phyloP scores from a whole-genome alignment of 2,888 invertebrate species.

The Hirtodrosophila histrioides region DNA sequence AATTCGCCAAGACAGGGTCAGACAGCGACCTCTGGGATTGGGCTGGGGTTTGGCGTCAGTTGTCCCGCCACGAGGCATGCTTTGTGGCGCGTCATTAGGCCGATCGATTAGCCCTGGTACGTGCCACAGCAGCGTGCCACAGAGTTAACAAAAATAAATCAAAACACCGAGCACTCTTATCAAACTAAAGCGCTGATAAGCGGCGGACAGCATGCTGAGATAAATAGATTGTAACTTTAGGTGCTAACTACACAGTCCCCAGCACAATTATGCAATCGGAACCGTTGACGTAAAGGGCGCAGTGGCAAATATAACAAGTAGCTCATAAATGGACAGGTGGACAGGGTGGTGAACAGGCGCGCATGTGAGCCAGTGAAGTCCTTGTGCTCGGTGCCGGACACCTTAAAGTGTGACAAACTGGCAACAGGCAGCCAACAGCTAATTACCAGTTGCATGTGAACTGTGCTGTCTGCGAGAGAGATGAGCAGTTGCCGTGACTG shows the following conservation, averaged over 20 bases:
- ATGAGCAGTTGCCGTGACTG: no score
- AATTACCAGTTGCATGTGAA: conserved; percentile 47
- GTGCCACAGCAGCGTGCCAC: not conserved
- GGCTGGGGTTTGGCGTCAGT: conserved; percentile 28
- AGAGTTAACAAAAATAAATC: conserved; percentile 42
- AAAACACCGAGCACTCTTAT: conserved; percentile 41
- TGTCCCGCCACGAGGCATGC: conserved; percentile 12
- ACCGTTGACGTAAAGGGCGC: conserved; percentile 1
- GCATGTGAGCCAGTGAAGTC: conserved; percentile 5
- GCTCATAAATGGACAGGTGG: conserved; percentile 26
- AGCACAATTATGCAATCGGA: conserved; percentile 22
- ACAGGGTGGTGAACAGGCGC: conserved; percentile 13
- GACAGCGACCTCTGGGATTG: conserved; percentile 19
- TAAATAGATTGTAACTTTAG: conserved; percentile 24
- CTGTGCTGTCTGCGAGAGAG: not conserved
- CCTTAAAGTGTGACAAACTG: conserved; percentile 41
- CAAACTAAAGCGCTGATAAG: conserved; percentile 47
- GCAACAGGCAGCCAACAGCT: conserved; percentile 50
- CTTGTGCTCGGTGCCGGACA: conserved; percentile 28
- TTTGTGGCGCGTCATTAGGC: conserved; percentile 25
- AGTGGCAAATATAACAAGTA: conserved; percentile 51
- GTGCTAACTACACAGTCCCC: no score
- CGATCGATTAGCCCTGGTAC: conserved; percentile 35
- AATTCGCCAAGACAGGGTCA: conserved; percentile 31
- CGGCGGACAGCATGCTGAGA: conserved; percentile 35